Percentiles rank a stretch among this genome's conserved stretches.
phyloP scores from a whole-genome alignment of 2,113 vertebrate species.

The Microtus richardsoni region DNA sequence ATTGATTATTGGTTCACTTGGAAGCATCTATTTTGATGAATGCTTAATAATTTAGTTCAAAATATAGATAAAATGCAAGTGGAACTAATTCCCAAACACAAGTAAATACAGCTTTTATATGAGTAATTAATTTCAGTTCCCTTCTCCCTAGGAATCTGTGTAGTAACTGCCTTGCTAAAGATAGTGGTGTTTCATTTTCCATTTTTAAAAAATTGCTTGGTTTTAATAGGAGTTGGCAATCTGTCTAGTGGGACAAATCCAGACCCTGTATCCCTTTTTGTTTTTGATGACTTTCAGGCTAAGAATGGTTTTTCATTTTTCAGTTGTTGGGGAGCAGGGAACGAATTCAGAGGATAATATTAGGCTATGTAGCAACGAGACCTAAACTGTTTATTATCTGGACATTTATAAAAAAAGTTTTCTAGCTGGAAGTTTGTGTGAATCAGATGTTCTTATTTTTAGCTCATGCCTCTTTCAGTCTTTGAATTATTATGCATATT shows the following conservation, averaged over 20 bases:
- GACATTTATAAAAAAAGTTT: conserved; percentile 3
- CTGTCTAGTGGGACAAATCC: neutral
- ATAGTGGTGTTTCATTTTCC: neutral
- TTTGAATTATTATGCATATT: conserved; percentile 8
- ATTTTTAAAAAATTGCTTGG: neutral
- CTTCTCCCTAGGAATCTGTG: neutral
- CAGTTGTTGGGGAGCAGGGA: neutral
- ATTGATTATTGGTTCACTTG: neutral
- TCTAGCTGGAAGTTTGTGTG: neutral
- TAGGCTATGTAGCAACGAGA: neutral
- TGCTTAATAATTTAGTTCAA: conserved; percentile 23
- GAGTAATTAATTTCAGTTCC: conserved; percentile 29
- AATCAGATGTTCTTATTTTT: conserved; percentile 4
- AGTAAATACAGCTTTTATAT: neutral
- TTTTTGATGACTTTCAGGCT: neutral
- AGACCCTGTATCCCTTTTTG: neutral
- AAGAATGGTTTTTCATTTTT: conserved; percentile 12
- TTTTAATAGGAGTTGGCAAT: neutral
- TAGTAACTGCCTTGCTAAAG: neutral
- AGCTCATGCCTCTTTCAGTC: neutral
- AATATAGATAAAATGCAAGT: neutral
- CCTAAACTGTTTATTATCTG: neutral
- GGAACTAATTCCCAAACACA: neutral
- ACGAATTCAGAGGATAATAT: conserved; percentile 9
- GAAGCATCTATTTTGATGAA: conserved; percentile 15